Evolutionary conservation across 64 coral and sea anemone genomes (phyloP), one percentile per base, ranked within the genome.

Genomic region (Stichodactyla helianthus): DNA sequence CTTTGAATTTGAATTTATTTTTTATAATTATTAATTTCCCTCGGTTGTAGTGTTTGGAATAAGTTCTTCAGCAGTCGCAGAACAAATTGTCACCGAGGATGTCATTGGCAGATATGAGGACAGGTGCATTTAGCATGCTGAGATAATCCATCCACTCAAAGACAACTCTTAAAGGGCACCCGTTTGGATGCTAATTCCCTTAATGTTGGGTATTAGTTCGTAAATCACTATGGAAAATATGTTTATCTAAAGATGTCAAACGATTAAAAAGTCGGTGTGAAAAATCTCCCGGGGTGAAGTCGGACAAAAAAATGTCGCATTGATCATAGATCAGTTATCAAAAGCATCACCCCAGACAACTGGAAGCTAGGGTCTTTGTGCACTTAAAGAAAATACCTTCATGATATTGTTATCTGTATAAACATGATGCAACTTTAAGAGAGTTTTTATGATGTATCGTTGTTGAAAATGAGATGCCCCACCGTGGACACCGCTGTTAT

Each of bases 161-260:
- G 55, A 60, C 14, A 70, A 70, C 68, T 23, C 68, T 74, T 74
- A 74, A 71, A 74, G 68, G 68, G 68, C 68, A 74, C 68, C 68
- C 68, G 68, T 74, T 74, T 74, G 68, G 68, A 74, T 28, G 25
- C 27, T 74, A 74, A 74, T 74, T 74, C 68, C 25, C 68, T 74
- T 74, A 74, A 74, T 74, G 68, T 74, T 74, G 25, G 68, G 68
- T 74, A 31, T 74, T 74, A 74, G 68, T 74, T 74, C 68, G 68
- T 74, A 74, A 74, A 74, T 74, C 68, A 74, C 68, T 74, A 74
- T 27, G 68, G 31, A 74, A 74, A 74, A 31, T 74, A 74, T 31
- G 68, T 74, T 74, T 74, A 74, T 74, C 68, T 74, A 74, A 74
- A 74, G 68, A 74, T 74, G 25, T 74, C 68, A 74, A 74, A 20